These are phyloP conservation scores for Pocillopora grandis DNA, from an alignment of 92 coral and sea anemone genomes.

Conservation along the genomic window DNA sequence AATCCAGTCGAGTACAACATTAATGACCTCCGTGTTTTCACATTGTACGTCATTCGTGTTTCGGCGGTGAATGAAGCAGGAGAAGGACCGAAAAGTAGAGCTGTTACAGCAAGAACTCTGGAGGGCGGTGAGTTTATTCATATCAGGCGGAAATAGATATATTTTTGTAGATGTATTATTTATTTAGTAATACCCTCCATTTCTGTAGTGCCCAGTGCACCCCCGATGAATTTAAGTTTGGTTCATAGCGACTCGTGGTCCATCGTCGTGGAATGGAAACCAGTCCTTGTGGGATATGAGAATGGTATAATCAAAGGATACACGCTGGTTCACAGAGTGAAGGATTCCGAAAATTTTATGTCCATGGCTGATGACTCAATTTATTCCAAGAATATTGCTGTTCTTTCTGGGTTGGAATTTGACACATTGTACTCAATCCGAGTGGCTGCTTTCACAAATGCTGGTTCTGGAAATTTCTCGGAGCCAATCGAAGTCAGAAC, in stretches of 20 bases:
- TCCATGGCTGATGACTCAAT: not conserved
- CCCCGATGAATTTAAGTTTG: constrained; percentile 17
- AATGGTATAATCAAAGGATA: constrained; percentile 32
- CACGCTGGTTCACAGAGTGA: constrained; percentile 3
- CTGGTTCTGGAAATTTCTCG: constrained; percentile 48
- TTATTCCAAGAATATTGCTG: not conserved
- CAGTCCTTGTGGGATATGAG: constrained; percentile 6
- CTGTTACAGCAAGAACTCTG: constrained; percentile 3
- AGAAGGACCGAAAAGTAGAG: constrained; percentile 24
- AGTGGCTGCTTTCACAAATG: constrained; percentile 43
- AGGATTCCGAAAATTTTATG: not conserved
- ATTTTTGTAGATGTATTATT: not conserved
- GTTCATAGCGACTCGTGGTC: constrained; percentile 21
- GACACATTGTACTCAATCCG: constrained; percentile 24
- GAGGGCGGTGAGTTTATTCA: constrained; percentile 15
- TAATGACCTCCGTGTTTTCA: not conserved
- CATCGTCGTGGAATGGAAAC: constrained; percentile 40
- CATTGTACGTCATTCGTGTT: constrained; percentile 10
- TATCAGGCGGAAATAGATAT: not conserved
- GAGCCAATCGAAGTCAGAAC: constrained; percentile 21
- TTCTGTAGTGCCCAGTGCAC: constrained; percentile 28
- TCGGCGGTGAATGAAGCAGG: constrained; percentile 7
- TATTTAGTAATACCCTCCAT: not conserved
- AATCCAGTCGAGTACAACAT: not conserved
- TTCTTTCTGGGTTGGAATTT: not conserved